Conservation (phyloP, 1,140 invertebrate genomes). For the Zaprionus taronus region DNA sequence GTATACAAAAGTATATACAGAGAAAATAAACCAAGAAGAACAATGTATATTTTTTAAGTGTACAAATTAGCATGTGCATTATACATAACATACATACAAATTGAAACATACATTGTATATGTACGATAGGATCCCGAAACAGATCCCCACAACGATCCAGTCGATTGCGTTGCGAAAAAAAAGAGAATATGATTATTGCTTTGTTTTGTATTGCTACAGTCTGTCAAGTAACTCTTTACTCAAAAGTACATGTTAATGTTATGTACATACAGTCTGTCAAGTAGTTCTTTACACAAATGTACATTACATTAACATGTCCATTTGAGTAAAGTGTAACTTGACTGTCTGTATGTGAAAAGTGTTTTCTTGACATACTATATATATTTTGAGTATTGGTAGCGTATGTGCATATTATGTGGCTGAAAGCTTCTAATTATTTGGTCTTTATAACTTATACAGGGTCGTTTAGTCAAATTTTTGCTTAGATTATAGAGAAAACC, state of each 20-base stretch:
- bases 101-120: constrained; percentile 3
- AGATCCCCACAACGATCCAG: neutral
- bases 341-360: no score
- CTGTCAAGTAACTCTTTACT: no score
- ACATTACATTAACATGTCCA: no score
- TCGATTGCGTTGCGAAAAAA: constrained; percentile 4
- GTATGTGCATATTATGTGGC: constrained; percentile 49
- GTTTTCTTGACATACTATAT: neutral
- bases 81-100: constrained; percentile 29
- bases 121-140: neutral
- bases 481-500: constrained; percentile 53
- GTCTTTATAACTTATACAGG: constrained; percentile 74
- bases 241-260: no score
- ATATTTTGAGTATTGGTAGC: constrained; percentile 23
- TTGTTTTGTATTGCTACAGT: constrained; percentile 28
- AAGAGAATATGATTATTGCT: constrained; percentile 15
- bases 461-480: constrained; percentile 82
- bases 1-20: constrained; percentile 24
- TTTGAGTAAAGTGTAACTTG: no score
- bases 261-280: no score
- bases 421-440: constrained; percentile 65
- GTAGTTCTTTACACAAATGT: no score
- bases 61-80: constrained; percentile 39
- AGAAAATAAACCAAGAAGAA: constrained; percentile 20
- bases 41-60: constrained; percentile 47